Conservation (phyloP, 2,888 invertebrate species). For the Ormyrus nitidulus region DNA sequence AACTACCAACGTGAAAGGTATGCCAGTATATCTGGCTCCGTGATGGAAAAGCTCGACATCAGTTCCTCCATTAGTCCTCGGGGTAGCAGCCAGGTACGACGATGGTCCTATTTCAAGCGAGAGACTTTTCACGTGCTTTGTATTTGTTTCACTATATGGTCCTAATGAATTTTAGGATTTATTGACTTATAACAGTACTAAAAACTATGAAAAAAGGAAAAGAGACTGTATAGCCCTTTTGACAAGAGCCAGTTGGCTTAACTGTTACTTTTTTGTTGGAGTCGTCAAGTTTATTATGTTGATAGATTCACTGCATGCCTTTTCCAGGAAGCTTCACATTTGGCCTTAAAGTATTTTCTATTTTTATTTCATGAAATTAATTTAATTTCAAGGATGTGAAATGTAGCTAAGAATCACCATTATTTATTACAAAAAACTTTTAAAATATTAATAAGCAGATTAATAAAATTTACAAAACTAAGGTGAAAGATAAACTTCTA, state of each 20-base stretch:
- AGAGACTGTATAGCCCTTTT: slow-evolving; percentile 30
- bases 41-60: slow-evolving; percentile 88
- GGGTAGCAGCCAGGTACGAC: slow-evolving; percentile 84
- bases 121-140: slow-evolving; percentile 46
- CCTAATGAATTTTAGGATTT: slow-evolving; percentile 39
- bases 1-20: slow-evolving; percentile 88
- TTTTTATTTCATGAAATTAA: slow-evolving; percentile 12
- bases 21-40: slow-evolving; percentile 88
- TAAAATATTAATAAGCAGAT: neutral
- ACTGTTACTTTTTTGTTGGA: slow-evolving; percentile 24
- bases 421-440: neutral
- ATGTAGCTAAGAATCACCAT: neutral
- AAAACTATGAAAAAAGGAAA: slow-evolving; percentile 43
- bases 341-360: slow-evolving; percentile 36
- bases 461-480: neutral
- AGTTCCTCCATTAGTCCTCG: slow-evolving; percentile 86
- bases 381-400: slow-evolving; percentile 39
- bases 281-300: slow-evolving; percentile 26
- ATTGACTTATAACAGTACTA: slow-evolving; percentile 40
- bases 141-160: slow-evolving; percentile 41
- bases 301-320: slow-evolving; percentile 48
- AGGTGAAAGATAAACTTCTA: neutral
- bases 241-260: slow-evolving; percentile 30
- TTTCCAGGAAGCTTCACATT: slow-evolving; percentile 42
- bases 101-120: slow-evolving; percentile 49